Evolutionary conservation across 2,797 vertebrate genomes (phyloP), one percentile per base, ranked within the genome.

Genomic region (Otolemur crassicaudatus): DNA sequence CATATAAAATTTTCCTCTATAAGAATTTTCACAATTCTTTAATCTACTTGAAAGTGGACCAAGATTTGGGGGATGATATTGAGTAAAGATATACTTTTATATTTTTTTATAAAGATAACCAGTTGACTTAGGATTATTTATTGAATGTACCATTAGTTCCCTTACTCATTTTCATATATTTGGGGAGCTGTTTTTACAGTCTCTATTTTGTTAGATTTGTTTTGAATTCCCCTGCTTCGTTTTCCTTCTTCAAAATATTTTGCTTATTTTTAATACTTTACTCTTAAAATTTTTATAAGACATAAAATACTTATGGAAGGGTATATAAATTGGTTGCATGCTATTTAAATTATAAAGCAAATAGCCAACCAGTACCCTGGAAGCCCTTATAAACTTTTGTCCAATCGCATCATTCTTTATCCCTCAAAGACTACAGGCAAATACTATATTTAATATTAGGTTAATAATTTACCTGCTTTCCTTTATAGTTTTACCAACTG

Each of bases 231-330:
- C 43, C 23, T 17, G n/a, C 53, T 72, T 88, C 31, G 14, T 58
- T 83, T 83, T 76, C 49, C 11, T 82, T 82, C 29, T 90, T 85
- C 16, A 88, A 91, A 94, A 56, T 91, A 82, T 83, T 83, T 93
- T 83, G 72, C 10, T 69, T 91, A 31, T 72, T 87, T 34, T 89
- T 83, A 96, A 70, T 27, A 14, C 0, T 88, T 88, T 43, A 34
- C 16, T 75, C 23, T 87, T 77, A 83, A 43, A 77, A 37, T 37
- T 89, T 92, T 94, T 69, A 69, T 63, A 58, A 86, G 29, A 43
- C 43, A 58, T 19, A 58, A 84, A 56, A 83, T 82, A 65, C 34
- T 37, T 91, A 56, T 13, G 37, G 56, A 92, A 25, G 9, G 58
- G 53, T 94, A 83, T 63, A 56, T 56, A 77, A 77, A 22, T 46